Evolutionary conservation across 2,113 vertebrate species (phyloP), one percentile per base, ranked within the genome.

Genomic region (Etheostoma cragini): DNA sequence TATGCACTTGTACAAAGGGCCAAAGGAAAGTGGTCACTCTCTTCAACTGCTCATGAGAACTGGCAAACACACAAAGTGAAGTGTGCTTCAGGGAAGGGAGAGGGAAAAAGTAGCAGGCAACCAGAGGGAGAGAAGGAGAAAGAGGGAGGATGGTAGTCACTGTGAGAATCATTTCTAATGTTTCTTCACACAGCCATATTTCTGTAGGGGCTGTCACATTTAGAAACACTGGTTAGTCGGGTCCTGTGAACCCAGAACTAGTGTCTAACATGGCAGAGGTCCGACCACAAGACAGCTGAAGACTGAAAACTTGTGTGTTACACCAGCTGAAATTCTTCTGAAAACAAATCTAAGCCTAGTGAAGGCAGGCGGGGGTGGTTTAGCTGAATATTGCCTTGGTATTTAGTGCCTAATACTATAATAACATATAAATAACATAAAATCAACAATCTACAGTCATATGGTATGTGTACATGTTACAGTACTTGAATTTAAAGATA

Each of bases 101-200:
- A 80, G 74, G 81, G 82, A 82, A 84, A 83, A 72, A 72, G 72
- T 61, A 80, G 72, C 75, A 87, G 78, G 60, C 54, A 69, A 79
- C 71, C 67, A 85, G 54, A 88, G 77, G 57, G 76, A 82, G 67
- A 78, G 74, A 88, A 79, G 61, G 60, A 81, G 53, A 57, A 68
- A 72, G 69, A 87, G 73, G 81, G 62, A 76, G 76, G 69, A 81
- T 68, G 79, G 81, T 58, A 66, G 65, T 80, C 81, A 74, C 91
- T 93, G 91, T 93, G 91, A 94, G 91, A 94, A 94, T 92, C 78
- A 77, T 85, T 84, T 82, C 78, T 64, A 61, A 63, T 72, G 80
- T 84, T 87, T 84, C 82, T 93, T 94, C 87, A 89, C 90, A 87
- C 77, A 80, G 86, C 64, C 65, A 76, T 87, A 91, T 91, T 93